These are phyloP conservation scores for Digitonthophagus gazella DNA, from an alignment of 2,888 invertebrate species.

Conservation along the genomic window DNA sequence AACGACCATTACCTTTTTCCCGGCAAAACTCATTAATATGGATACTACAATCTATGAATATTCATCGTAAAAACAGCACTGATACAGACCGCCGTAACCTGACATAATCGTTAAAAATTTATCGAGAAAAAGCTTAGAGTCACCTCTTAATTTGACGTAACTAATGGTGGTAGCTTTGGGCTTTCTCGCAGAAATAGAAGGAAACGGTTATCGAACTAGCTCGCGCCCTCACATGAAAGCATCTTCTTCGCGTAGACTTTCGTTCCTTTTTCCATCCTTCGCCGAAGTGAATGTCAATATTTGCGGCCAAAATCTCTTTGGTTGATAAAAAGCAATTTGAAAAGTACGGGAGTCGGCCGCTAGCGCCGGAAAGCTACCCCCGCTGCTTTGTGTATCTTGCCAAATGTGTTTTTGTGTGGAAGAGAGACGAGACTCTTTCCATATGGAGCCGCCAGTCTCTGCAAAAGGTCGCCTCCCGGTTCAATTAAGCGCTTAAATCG, in stretches of 20 bases:
- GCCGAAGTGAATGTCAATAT: slow-evolving; percentile 24
- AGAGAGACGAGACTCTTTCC: not conserved
- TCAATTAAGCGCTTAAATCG: slow-evolving; percentile 15
- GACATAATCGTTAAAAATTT: not conserved
- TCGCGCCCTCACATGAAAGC: not conserved
- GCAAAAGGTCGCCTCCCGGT: slow-evolving; percentile 1
- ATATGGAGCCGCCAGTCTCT: slow-evolving; percentile 5
- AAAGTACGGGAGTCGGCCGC: not conserved
- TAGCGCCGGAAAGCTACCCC: not conserved
- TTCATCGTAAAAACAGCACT: not conserved
- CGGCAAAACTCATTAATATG: not conserved
- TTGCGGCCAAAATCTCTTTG: slow-evolving; percentile 19
- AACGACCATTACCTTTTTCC: not conserved
- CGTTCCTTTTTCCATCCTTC: not conserved
- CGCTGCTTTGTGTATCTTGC: slow-evolving; percentile 14
- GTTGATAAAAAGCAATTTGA: slow-evolving; percentile 14
- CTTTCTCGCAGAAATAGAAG: not conserved
- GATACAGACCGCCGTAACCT: not conserved
- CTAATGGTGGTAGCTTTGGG: not conserved
- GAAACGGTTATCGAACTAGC: not conserved
- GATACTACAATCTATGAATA: not conserved
- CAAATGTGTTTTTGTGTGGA: slow-evolving; percentile 16
- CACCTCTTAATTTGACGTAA: not conserved
- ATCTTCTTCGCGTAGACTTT: not conserved
- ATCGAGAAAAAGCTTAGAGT: not conserved